Conservation (phyloP, 2,113 vertebrate species). For the Halcyon malimbica region DNA sequence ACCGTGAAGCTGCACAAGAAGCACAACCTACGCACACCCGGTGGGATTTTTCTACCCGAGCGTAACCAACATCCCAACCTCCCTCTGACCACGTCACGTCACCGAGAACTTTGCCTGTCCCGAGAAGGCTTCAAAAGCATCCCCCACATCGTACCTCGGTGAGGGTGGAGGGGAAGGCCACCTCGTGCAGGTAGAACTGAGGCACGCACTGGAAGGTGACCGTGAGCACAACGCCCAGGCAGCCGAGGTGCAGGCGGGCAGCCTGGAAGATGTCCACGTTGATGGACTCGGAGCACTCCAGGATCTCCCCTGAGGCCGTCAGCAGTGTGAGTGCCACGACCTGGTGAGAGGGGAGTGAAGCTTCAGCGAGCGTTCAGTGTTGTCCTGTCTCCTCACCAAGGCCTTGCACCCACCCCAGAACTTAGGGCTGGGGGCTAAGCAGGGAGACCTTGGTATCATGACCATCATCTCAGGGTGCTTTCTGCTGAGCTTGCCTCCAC, state of each 20-base stretch:
- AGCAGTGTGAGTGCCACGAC: constrained; percentile 65
- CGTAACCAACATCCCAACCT: neutral
- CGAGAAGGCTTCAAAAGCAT: neutral
- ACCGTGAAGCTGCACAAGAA: neutral
- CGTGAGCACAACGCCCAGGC: constrained; percentile 69
- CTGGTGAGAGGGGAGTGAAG: neutral
- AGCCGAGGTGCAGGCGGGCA: constrained; percentile 69
- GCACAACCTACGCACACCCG: rapidly evolving
- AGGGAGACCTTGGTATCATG: rapidly evolving
- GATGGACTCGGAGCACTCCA: constrained; percentile 65
- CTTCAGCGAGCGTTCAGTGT: rapidly evolving
- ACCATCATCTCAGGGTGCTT: neutral
- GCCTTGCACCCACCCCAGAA: neutral
- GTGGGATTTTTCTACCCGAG: neutral
- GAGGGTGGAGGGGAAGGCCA: constrained; percentile 73
- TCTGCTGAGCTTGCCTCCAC: neutral
- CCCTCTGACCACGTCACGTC: neutral
- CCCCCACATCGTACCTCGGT: constrained; percentile 21
- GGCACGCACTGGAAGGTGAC: constrained; percentile 76
- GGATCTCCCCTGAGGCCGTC: constrained; percentile 49
- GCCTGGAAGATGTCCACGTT: constrained; percentile 69
- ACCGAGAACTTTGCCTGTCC: neutral
- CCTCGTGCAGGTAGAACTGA: constrained; percentile 71
- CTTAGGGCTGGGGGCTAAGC: too few species aligned
- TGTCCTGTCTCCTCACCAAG: neutral